Percentiles rank a stretch among this genome's conserved stretches.
Evolutionary conservation across 2,797 vertebrate genomes (phyloP).

Genomic region (Sardinella longiceps): DNA sequence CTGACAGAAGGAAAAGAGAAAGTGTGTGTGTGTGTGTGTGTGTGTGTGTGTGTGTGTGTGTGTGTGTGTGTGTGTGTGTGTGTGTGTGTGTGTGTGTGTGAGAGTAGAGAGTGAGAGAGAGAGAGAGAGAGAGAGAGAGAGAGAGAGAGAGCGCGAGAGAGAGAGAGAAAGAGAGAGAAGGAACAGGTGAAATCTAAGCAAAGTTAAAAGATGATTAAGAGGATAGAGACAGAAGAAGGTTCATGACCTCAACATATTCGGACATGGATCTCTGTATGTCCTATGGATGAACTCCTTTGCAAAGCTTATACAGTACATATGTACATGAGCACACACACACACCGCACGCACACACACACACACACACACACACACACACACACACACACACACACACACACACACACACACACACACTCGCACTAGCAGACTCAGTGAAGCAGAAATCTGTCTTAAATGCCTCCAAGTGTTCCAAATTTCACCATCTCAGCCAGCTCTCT

Average conservation of each 20-base stretch:
- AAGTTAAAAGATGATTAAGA: neutral
- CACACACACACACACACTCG: conserved; percentile 24
- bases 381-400: neutral
- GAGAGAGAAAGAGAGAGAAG: conserved; percentile 26
- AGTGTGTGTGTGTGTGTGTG: conserved; percentile 10
- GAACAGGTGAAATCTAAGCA: neutral
- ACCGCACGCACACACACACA: conserved; percentile 26
- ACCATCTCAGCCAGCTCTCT: neutral
- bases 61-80: conserved; percentile 29
- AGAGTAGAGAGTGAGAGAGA: conserved; percentile 6
- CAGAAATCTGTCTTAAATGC: conserved; percentile 31
- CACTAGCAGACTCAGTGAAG: neutral
- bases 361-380: conserved; percentile 20
- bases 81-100: neutral
- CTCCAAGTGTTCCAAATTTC: conserved; percentile 10
- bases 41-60: conserved; percentile 27
- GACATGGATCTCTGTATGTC: neutral
- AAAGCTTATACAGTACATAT: no score
- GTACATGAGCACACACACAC: neutral
- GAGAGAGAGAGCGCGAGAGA: neutral
- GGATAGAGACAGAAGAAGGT: neutral
- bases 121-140: neutral
- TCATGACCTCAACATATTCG: neutral
- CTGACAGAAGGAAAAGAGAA: no score
- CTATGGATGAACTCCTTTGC: neutral